A percentile compares a stretch with the other conserved stretches of the same genome.
Evolutionary conservation across 37 sponge, comb jelly and placozoan genomes (phyloP).

Genomic region (Spongia lamella): DNA sequence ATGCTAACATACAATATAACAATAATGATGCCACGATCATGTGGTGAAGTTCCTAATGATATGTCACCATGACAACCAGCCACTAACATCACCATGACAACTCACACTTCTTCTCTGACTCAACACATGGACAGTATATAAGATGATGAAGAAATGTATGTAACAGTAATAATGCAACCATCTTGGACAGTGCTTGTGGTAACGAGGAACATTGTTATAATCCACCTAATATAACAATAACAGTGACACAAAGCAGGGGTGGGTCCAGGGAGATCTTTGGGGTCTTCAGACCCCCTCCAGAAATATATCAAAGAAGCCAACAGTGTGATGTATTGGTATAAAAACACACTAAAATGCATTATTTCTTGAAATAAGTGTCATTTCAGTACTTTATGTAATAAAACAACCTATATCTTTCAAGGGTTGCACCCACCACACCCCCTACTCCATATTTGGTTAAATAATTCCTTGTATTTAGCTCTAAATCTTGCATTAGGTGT

Average conservation of each 20-base stretch:
- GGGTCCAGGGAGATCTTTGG: too few relatives aligned
- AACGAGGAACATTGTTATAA: conserved; percentile 27
- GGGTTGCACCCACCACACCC: too few relatives aligned
- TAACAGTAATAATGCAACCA: conserved; percentile 67
- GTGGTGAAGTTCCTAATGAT: conserved; percentile 19
- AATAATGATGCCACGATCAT: conserved; percentile 13
- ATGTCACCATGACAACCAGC: neutral
- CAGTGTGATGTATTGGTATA: too few relatives aligned
- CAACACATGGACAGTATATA: conserved; percentile 37
- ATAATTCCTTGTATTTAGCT: too few relatives aligned
- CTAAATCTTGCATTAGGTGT: too few relatives aligned
- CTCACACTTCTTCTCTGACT: conserved; percentile 15
- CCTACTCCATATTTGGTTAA: too few relatives aligned
- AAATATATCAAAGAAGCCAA: too few relatives aligned
- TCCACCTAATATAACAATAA: conserved; percentile 16
- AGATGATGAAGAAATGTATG: conserved; percentile 54
- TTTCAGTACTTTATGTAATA: too few relatives aligned
- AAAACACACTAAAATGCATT: too few relatives aligned
- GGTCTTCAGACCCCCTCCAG: too few relatives aligned
- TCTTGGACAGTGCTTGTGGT: conserved; percentile 32
- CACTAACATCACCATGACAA: neutral
- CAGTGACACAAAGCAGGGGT: neutral
- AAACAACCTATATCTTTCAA: too few relatives aligned
- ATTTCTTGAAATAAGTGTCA: too few relatives aligned
- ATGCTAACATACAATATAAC: conserved; percentile 38